Base-by-base conservation (phyloP, 2,113 vertebrate species). In the Cygnus buccinator region DNA sequence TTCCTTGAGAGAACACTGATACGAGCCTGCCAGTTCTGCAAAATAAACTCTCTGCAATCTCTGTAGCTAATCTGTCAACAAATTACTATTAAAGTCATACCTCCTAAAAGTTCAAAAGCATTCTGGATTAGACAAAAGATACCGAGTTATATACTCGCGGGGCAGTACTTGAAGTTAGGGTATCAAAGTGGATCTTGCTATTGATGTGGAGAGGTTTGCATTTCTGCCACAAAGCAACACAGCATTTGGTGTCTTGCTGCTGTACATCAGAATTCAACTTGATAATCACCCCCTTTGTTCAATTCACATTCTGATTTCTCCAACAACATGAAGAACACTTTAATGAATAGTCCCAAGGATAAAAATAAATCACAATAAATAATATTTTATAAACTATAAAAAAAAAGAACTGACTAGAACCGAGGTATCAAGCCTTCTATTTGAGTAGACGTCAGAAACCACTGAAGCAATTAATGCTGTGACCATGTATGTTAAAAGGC, bases 11-110 rank as follows among this genome's bases (percentile, higher is more conserved):
- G 97, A 96, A 97, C 94, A 97, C 89, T 97, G 95, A 97, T 77
- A 96, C 10, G 66, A 97, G 90, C 68, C 91, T 93, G 96, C 92
- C 86, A 96, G 94, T 95, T 97, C 76, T 94, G 96, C 96, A 98
- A 95, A 98, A 97, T 96, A 95, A 97, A 98, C 96, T 93, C 96
- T 91, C 23, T 68, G 83, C 87, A 94, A 97, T 95, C 95, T 88
- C 89, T 79, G 72, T 55, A 77, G 95, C 86, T 96, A 86, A 97
- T 95, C 95, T 97, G 97, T 97, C 97, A 98, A 97, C 95, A 98
- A 98, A 97, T 95, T 97, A 96, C 86, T 96, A 97, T 97, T 97
- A 93, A 97, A 98, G 95, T 86, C 95, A 85, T 94, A 96, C 75
- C 95, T 96, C 89, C 96, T 95, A 68, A 96, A 97, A 96, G 89